A percentile compares a stretch with the other conserved stretches of the same genome.
phyloP scores from a whole-genome alignment of 2,797 vertebrate species.

The Hylomyscus alleni region DNA sequence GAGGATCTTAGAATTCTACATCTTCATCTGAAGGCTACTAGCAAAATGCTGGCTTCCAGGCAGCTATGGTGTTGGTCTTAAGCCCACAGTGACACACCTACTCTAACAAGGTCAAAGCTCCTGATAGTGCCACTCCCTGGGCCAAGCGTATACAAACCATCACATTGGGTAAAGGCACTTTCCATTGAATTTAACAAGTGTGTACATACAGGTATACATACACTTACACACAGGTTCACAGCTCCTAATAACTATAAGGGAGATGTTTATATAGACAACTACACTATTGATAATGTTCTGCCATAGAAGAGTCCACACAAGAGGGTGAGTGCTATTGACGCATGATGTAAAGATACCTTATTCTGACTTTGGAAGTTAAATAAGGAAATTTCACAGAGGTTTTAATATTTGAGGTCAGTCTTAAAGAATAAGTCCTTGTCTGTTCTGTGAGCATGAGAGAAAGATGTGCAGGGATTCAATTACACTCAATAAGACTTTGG shows the following conservation, averaged over 20 bases:
- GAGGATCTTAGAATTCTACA: too few relatives aligned
- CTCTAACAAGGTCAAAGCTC: too few relatives aligned
- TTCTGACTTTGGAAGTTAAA: constrained; percentile 24
- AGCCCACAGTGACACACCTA: too few relatives aligned
- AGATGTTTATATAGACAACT: constrained; percentile 19
- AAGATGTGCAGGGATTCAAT: background rate
- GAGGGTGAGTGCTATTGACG: background rate
- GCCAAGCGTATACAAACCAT: too few relatives aligned
- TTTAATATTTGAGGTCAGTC: constrained; percentile 55
- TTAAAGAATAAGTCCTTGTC: constrained; percentile 24
- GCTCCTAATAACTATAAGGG: background rate
- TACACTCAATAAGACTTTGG: background rate
- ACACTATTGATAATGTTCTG: background rate
- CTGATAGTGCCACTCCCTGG: too few relatives aligned
- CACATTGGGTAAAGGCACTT: background rate
- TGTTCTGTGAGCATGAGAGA: background rate
- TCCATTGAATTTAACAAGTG: background rate
- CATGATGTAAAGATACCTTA: background rate
- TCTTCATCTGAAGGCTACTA: too few relatives aligned
- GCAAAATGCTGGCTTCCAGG: too few relatives aligned
- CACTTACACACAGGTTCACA: background rate
- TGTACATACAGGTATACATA: background rate
- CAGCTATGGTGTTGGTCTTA: too few relatives aligned
- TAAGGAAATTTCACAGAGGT: constrained; percentile 32
- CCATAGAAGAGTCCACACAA: constrained; percentile 9